Conservation (phyloP, 2,888 invertebrate genomes). For the Aphidius colemani region DNA sequence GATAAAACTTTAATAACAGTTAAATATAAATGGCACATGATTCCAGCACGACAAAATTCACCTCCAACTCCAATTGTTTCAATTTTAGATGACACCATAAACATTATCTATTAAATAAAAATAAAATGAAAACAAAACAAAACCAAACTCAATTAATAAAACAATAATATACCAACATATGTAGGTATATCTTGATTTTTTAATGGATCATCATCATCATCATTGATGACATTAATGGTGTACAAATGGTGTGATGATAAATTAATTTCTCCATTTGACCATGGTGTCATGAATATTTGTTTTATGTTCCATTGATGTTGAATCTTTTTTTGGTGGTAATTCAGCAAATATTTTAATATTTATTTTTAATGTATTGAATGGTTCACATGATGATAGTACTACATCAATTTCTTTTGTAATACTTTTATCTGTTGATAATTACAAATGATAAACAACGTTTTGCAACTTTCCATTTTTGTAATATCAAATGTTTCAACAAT, state of each 20-base stretch:
- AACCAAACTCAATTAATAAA: too few relatives aligned
- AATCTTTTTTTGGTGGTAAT: slow-evolving; percentile 73
- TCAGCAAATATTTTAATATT: slow-evolving; percentile 73
- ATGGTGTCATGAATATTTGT: slow-evolving; percentile 80
- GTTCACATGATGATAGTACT: slow-evolving; percentile 59
- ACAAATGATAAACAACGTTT: slow-evolving; percentile 87
- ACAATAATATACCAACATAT: too few relatives aligned
- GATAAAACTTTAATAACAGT: slow-evolving; percentile 66
- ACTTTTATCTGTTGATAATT: too few relatives aligned
- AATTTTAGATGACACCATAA: slow-evolving; percentile 76
- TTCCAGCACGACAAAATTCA: slow-evolving; percentile 87
- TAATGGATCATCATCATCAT: too few relatives aligned
- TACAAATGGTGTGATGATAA: slow-evolving; percentile 79
- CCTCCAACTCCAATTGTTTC: slow-evolving; percentile 72
- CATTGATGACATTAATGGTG: slow-evolving; percentile 81
- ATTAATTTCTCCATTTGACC: slow-evolving; percentile 71
- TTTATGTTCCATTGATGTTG: slow-evolving; percentile 76
- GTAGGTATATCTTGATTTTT: too few relatives aligned
- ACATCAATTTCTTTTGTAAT: slow-evolving; percentile 51
- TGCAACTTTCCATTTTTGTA: slow-evolving; percentile 90
- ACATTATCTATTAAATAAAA: too few relatives aligned
- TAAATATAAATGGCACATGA: slow-evolving; percentile 82
- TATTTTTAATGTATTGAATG: slow-evolving; percentile 70
- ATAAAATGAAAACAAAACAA: too few relatives aligned
- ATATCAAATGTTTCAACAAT: slow-evolving; percentile 89